phyloP scores from a whole-genome alignment of 64 coral and sea anemone species.

The Pocillopora verrucosa region DNA sequence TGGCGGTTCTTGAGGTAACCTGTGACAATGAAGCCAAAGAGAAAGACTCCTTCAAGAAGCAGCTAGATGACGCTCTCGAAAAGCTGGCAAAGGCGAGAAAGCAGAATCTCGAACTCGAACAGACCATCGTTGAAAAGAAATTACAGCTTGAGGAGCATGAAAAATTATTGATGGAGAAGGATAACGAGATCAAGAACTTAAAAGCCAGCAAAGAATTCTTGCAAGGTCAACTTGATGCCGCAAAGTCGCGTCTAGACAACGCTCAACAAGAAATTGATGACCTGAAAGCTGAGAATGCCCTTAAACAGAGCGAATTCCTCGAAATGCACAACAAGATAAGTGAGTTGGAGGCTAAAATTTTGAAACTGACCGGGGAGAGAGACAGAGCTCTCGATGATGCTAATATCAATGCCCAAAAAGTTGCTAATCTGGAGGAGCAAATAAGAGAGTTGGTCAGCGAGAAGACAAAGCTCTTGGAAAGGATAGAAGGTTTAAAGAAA shows the following conservation, averaged over 20 bases:
- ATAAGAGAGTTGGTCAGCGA: conserved; percentile 79
- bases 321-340: conserved; percentile 85
- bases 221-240: conserved; percentile 71
- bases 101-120: conserved; percentile 81
- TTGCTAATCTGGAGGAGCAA: conserved; percentile 61
- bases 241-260: conserved; percentile 66
- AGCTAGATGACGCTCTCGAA: conserved; percentile 84
- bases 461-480: conserved; percentile 55
- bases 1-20: conserved; percentile 75
- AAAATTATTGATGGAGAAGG: conserved; percentile 75
- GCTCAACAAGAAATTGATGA: conserved; percentile 73
- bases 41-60: conserved; percentile 87
- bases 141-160: conserved; percentile 74
- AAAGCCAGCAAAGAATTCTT: conserved; percentile 76
- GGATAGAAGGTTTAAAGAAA: conserved; percentile 78
- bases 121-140: conserved; percentile 83
- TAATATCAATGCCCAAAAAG: conserved; percentile 46
- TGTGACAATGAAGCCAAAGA: conserved; percentile 78
- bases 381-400: conserved; percentile 78
- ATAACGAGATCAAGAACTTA: conserved; percentile 75
- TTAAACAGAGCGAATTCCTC: conserved; percentile 70
- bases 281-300: conserved; percentile 63
- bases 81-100: conserved; percentile 72
- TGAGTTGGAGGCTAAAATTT: conserved; percentile 70
- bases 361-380: conserved; percentile 71